These are phyloP conservation scores for Cairina moschata DNA, from an alignment of 2,113 vertebrate species.

Conservation along the genomic window DNA sequence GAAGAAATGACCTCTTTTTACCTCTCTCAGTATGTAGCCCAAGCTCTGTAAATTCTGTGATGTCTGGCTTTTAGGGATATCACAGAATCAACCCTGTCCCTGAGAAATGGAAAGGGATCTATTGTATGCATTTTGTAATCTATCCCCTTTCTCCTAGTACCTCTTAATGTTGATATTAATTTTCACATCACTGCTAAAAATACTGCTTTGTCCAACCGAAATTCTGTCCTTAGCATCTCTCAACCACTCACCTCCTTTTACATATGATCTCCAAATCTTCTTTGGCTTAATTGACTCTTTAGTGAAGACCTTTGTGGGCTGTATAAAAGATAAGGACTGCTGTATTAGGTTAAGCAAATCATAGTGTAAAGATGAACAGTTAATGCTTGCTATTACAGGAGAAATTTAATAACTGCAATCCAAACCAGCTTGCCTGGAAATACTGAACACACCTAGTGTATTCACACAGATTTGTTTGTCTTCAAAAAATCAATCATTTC, in stretches of 20 bases:
- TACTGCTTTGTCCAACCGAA: not conserved
- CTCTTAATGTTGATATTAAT: not conserved
- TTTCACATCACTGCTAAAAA: not conserved
- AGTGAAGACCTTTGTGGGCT: not conserved
- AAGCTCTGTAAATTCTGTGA: slow-evolving; percentile 45
- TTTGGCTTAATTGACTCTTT: not conserved
- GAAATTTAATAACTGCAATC: not conserved
- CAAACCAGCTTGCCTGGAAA: not conserved
- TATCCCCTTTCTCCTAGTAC: not conserved
- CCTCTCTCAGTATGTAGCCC: slow-evolving; percentile 22
- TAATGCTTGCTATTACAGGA: not conserved
- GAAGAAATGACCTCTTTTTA: slow-evolving; percentile 47
- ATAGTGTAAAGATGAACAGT: not conserved
- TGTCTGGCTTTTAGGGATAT: slow-evolving; percentile 49
- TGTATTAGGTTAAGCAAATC: not conserved
- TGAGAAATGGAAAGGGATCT: not conserved
- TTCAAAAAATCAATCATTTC: not conserved
- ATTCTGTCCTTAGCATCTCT: not conserved
- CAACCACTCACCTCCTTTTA: not conserved
- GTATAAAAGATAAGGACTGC: not conserved
- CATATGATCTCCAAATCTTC: slow-evolving; percentile 7
- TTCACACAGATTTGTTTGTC: not conserved
- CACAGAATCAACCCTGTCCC: not conserved
- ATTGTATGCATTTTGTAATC: not conserved
- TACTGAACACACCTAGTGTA: not conserved